Base-by-base conservation (phyloP, 2,888 invertebrate species). In the Drosophila gaucha region DNA sequence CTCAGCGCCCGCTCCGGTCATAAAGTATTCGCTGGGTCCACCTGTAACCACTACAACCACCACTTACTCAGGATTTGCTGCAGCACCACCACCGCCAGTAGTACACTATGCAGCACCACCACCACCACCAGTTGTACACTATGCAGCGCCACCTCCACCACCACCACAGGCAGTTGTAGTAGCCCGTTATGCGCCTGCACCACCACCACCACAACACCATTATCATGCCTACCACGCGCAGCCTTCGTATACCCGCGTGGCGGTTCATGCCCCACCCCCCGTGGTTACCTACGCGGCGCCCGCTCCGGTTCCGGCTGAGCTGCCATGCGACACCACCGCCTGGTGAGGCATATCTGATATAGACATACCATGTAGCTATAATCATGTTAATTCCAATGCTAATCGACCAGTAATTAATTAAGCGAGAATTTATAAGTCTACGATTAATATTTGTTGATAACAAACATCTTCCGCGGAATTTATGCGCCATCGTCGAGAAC, bases 391-490 rank as follows among this genome's bases (percentile, higher is more conserved):
- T 69, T 78, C 72, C 67, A 73, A 83, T 86, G 84, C 66, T 73
- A 79, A 82, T 82, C 39, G 43, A n/a, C 64, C 63, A 75, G 67
- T 72, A 80, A 86, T 84, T 80, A 80, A 84, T 88, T 84, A 79
- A 76, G 66, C 71, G 65, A 55, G 52, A 54, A 66, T 71, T 72
- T 31, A 65, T 60, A 60, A 65, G 50, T 52, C 28, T 14, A 54
- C 36, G 60, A 69, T 67, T 54, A 38, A 67, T 33, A 70, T 77
- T 52, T 47, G 36, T 60, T 51, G 77, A 73, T 77, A 66, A 59
- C 65, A 47, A 47, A 54, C 78, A 73, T 67, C 74, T 80, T 80
- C 55, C 66, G 60, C 56, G 47, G 59, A 44, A 73, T 67, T 67
- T 64, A 85, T 60, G 51, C 30, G 28, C 18, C 41, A 43, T 8